phyloP scores from a whole-genome alignment of 2,888 invertebrate genomes.

The Ochropleura leucogaster region DNA sequence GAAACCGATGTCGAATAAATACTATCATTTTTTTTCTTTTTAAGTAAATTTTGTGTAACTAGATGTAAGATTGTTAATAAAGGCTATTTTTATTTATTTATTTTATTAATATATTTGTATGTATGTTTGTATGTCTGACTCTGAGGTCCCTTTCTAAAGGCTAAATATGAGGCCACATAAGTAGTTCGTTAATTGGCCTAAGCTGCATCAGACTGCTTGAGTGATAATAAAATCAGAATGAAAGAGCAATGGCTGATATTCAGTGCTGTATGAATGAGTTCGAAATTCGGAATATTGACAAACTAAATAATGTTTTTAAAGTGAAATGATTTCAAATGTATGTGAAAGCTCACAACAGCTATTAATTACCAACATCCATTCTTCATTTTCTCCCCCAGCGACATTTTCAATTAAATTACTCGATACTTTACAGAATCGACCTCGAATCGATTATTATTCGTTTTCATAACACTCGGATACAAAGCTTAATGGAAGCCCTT shows the following conservation, averaged over 20 bases:
- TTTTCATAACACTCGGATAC: conserved; percentile 39
- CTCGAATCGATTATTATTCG: conserved; percentile 34
- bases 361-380: not conserved
- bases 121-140: not conserved
- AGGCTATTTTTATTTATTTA: no score
- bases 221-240: not conserved
- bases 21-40: no score
- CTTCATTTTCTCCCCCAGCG: not conserved
- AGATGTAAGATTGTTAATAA: no score
- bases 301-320: no score
- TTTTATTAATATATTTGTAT: no score
- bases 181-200: not conserved
- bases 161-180: not conserved
- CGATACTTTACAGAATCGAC: conserved; percentile 26
- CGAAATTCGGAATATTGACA: no score
- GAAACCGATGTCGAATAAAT: no score
- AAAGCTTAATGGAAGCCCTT: conserved; percentile 37
- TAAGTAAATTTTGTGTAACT: no score
- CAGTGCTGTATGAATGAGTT: no score
- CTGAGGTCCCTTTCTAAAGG: not conserved
- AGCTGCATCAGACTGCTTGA: not conserved
- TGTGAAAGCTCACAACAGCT: not conserved
- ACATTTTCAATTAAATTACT: conserved; percentile 23
- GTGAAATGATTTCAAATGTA: not conserved
- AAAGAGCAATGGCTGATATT: no score